Percentiles rank a stretch among this genome's conserved stretches.
Evolutionary conservation across 1,140 invertebrate genomes (phyloP).

Genomic region (Brachionus sp.): DNA sequence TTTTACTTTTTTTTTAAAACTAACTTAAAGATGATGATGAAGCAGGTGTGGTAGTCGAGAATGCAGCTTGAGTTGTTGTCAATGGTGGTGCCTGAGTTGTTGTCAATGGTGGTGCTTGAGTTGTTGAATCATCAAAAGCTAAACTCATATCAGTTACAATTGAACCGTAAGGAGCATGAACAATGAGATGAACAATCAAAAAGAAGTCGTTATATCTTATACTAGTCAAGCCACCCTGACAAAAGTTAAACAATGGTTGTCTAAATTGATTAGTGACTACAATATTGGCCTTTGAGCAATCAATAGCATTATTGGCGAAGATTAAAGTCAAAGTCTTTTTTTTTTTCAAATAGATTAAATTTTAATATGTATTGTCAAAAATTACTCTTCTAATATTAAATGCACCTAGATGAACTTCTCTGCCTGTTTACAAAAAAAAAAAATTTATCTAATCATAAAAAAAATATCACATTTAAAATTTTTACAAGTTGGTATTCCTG

Average conservation of each 20-base stretch:
- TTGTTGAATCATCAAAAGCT: not conserved
- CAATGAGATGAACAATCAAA: not conserved
- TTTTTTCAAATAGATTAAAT: not conserved
- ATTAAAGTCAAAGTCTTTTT: not conserved
- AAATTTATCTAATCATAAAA: not conserved
- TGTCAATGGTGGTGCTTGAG: not conserved
- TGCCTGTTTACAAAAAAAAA: not conserved
- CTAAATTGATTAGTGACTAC: not conserved
- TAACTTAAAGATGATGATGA: not conserved
- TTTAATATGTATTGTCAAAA: not conserved
- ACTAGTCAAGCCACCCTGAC: not conserved
- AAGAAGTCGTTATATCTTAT: not conserved
- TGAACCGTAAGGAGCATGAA: not conserved
- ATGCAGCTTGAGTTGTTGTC: not conserved
- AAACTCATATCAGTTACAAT: not conserved
- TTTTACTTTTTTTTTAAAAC: not conserved
- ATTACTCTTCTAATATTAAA: not conserved
- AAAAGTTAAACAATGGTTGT: constrained; percentile 9
- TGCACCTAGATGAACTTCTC: not conserved
- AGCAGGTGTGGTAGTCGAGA: not conserved
- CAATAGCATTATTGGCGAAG: not conserved
- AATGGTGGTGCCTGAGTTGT: constrained; percentile 15
- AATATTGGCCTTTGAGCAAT: not conserved
- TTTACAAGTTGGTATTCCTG: not conserved
- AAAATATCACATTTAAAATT: not conserved